A percentile compares a stretch with the other conserved stretches of the same genome.
phyloP scores from a whole-genome alignment of 2,113 vertebrate species.

The Anoplopoma fimbria region DNA sequence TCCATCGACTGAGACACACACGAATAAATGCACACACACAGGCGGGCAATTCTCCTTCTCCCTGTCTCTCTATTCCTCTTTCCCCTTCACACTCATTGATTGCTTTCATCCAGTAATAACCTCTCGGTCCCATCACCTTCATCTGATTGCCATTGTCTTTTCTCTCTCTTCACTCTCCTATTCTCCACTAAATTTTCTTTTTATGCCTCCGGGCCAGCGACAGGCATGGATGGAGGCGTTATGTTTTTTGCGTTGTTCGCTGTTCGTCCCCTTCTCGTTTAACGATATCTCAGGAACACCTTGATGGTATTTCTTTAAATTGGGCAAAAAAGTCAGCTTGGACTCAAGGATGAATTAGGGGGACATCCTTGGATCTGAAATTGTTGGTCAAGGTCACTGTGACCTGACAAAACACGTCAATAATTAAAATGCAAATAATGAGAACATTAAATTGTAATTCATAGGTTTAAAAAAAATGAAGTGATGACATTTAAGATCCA shows the following conservation, averaged over 20 bases:
- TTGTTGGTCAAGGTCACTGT: not conserved
- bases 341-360: not conserved
- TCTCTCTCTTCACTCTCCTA: conserved; percentile 45
- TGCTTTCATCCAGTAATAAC: conserved; percentile 73
- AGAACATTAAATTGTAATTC: not conserved
- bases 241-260: not conserved
- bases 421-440: not conserved
- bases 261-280: not conserved
- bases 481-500: not conserved
- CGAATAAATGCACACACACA: conserved; percentile 15
- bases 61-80: conserved; percentile 11
- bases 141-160: conserved; percentile 53
- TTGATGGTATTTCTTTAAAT: not conserved
- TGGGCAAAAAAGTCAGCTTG: not conserved
- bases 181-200: conserved; percentile 55
- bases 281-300: not conserved
- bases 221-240: not conserved
- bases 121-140: conserved; percentile 57
- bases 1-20: conserved; percentile 36
- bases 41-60: conserved; percentile 39
- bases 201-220: not conserved
- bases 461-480: not conserved
- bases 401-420: not conserved
- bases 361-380: not conserved
- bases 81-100: conserved; percentile 68